Conservation (phyloP, 2,888 invertebrate species). For the Hoplodrina blanda region DNA sequence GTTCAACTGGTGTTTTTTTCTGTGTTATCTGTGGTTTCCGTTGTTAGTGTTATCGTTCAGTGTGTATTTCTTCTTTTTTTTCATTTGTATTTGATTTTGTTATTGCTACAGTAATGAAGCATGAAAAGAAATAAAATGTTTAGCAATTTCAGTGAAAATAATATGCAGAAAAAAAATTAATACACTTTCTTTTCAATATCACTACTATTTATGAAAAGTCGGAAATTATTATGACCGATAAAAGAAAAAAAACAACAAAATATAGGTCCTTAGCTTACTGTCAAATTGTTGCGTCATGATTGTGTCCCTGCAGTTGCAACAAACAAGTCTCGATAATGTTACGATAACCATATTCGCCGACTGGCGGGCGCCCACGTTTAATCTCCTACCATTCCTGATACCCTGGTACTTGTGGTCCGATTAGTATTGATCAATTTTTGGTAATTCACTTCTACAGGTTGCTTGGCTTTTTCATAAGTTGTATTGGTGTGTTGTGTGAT, state of each 20-base stretch:
- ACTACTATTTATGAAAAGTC: too few species aligned
- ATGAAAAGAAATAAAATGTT: too few species aligned
- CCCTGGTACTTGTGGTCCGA: constrained; percentile 54
- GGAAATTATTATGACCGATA: too few species aligned
- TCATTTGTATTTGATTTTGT: not conserved
- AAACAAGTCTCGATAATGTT: not conserved
- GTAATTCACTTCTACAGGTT: constrained; percentile 14
- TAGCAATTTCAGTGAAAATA: too few species aligned
- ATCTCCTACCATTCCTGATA: constrained; percentile 32
- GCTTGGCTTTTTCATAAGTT: not conserved
- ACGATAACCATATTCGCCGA: not conserved
- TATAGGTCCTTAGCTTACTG: too few species aligned
- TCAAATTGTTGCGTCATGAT: not conserved
- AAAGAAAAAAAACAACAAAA: too few species aligned
- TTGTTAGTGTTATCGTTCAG: not conserved
- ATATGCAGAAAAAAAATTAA: too few species aligned
- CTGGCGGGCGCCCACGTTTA: constrained; percentile 24
- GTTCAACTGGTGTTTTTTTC: constrained; percentile 11
- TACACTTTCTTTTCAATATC: too few species aligned
- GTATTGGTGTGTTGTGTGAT: too few species aligned
- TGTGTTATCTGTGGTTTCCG: constrained; percentile 42
- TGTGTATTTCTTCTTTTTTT: not conserved
- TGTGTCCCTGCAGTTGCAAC: not conserved
- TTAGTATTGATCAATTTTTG: constrained; percentile 54
- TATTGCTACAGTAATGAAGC: too few species aligned